Percentiles rank a stretch among this genome's conserved stretches.
Conservation (phyloP, 1,140 invertebrate genomes). For the Agrypnia vestita region DNA sequence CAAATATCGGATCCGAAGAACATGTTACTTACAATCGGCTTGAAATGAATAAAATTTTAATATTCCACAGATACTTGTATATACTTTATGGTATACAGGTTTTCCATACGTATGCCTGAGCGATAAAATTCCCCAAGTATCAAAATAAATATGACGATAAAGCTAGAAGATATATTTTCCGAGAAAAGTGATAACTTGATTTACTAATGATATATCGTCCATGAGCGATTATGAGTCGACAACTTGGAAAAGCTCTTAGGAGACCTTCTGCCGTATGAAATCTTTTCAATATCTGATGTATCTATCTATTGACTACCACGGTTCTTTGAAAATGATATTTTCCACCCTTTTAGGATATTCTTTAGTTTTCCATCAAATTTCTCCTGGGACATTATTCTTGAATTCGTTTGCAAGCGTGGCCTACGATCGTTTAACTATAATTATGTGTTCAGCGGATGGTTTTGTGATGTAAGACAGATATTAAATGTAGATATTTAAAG, state of each 20-base stretch:
- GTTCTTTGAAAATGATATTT: background rate
- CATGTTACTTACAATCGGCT: too few relatives aligned
- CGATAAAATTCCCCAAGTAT: too few relatives aligned
- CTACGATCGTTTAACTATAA: background rate
- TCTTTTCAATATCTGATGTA: conserved; percentile 19
- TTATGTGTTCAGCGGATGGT: too few relatives aligned
- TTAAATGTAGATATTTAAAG: too few relatives aligned
- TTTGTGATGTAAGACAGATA: too few relatives aligned
- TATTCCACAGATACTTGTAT: too few relatives aligned
- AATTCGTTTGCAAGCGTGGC: conserved; percentile 11
- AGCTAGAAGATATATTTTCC: too few relatives aligned
- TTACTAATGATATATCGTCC: conserved; percentile 12
- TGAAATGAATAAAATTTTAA: too few relatives aligned
- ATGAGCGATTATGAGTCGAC: conserved; percentile 5
- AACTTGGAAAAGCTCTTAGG: conserved; percentile 19
- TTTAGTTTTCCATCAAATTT: conserved; percentile 13
- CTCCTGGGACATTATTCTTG: background rate
- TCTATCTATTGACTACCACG: conserved; percentile 1
- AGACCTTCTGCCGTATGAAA: conserved; percentile 2
- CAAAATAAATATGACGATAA: too few relatives aligned
- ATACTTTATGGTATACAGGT: too few relatives aligned
- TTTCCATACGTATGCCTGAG: too few relatives aligned
- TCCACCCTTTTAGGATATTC: background rate
- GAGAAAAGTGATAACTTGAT: background rate
- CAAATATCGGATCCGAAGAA: too few relatives aligned